phyloP scores from a whole-genome alignment of 2,888 invertebrate species.

The Zaprionus bogoriensis region DNA sequence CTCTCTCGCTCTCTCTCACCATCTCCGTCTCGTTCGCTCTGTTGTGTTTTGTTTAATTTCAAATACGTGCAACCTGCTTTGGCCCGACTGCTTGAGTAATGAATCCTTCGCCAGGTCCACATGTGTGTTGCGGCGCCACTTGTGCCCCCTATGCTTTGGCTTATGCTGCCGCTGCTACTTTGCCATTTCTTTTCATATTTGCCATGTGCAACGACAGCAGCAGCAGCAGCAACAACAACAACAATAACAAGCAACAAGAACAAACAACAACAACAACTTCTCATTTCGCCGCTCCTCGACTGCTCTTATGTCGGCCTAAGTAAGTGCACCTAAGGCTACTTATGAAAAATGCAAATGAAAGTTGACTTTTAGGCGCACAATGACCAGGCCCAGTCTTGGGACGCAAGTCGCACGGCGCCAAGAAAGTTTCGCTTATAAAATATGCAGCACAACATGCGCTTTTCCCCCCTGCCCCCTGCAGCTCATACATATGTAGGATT shows the following conservation, averaged over 20 bases:
- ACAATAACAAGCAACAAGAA: neutral
- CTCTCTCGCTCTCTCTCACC: neutral
- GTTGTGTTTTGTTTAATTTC: constrained; percentile 43
- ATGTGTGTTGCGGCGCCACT: constrained; percentile 12
- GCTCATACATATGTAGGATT: too few relatives aligned
- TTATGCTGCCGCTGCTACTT: constrained; percentile 53
- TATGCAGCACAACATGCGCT: constrained; percentile 30
- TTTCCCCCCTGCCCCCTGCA: constrained; percentile 3
- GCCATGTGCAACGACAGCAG: constrained; percentile 39
- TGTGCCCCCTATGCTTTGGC: constrained; percentile 8
- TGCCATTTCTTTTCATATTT: constrained; percentile 67
- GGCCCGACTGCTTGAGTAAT: constrained; percentile 47
- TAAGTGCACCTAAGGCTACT: constrained; percentile 81
- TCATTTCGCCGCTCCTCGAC: constrained; percentile 33
- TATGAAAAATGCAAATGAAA: constrained; percentile 80
- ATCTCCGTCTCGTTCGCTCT: neutral
- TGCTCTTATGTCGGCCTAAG: constrained; percentile 75
- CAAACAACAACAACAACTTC: constrained; percentile 28
- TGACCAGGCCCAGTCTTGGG: neutral
- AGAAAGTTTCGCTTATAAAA: constrained; percentile 57
- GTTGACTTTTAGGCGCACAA: constrained; percentile 77
- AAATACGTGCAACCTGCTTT: constrained; percentile 47
- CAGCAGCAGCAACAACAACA: neutral
- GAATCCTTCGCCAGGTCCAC: constrained; percentile 18
- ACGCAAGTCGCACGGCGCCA: constrained; percentile 15